Percentiles rank a stretch among this genome's conserved stretches.
phyloP scores from a whole-genome alignment of 2,888 invertebrate genomes.

The Nebria brevicollis region DNA sequence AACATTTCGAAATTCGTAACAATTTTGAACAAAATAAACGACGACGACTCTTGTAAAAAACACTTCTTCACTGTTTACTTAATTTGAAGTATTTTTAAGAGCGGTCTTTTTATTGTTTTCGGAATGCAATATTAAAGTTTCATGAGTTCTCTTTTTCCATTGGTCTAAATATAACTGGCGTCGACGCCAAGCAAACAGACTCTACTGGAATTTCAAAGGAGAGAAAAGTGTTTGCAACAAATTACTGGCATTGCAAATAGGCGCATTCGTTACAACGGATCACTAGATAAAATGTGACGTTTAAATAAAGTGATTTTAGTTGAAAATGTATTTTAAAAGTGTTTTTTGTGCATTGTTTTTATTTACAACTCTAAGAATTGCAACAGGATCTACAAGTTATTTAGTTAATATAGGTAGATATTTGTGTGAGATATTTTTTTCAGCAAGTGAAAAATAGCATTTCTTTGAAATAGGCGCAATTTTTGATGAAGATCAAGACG shows the following conservation, averaged over 20 bases:
- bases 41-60: not conserved
- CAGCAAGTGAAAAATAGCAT: no score
- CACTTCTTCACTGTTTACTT: not conserved
- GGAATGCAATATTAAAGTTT: conserved; percentile 32
- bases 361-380: conserved; percentile 3
- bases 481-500: conserved; percentile 42
- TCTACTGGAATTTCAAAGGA: conserved; percentile 14
- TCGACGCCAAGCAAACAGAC: conserved; percentile 14
- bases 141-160: conserved; percentile 21
- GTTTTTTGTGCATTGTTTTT: not conserved
- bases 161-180: conserved; percentile 25
- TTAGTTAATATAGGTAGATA: conserved; percentile 25
- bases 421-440: not conserved
- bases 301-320: not conserved
- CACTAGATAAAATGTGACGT: not conserved
- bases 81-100: conserved; percentile 30
- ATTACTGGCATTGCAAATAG: not conserved
- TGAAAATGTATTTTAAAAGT: not conserved
- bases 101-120: conserved; percentile 24
- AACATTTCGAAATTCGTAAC: no score
- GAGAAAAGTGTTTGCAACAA: conserved; percentile 5
- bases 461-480: conserved; percentile 34
- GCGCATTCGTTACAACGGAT: not conserved
- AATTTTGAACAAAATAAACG: no score
- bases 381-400: conserved; percentile 16